Evolutionary conservation across 1,140 invertebrate species (phyloP).

Genomic region (Pemphigus obesinymphae): DNA sequence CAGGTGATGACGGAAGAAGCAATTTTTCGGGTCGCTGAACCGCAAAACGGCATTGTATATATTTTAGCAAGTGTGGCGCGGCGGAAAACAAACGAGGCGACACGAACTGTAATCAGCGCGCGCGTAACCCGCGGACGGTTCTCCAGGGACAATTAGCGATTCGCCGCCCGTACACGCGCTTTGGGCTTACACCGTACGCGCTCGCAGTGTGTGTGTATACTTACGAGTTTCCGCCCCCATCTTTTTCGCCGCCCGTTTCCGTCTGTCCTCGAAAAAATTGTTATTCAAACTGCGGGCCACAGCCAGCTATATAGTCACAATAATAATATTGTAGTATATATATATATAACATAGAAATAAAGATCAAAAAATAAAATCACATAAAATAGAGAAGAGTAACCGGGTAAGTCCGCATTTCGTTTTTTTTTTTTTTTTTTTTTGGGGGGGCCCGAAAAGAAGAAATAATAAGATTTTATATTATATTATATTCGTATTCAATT

Average conservation of each 20-base stretch:
- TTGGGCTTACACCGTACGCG: neutral
- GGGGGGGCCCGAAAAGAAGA: too few relatives aligned
- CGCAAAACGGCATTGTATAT: conserved; percentile 34
- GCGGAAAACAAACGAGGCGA: conserved; percentile 19
- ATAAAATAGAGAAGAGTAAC: too few relatives aligned
- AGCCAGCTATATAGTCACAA: neutral
- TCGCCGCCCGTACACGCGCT: neutral
- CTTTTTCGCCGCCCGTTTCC: neutral
- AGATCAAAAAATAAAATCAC: too few relatives aligned
- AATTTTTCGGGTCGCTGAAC: conserved; percentile 41
- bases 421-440: too few relatives aligned
- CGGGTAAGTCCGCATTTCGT: too few relatives aligned
- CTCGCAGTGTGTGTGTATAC: neutral
- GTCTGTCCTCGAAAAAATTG: neutral
- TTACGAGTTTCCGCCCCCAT: neutral
- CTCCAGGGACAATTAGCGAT: conserved; percentile 32
- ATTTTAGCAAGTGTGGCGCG: conserved; percentile 15
- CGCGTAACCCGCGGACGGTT: neutral
- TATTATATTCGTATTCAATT: too few relatives aligned
- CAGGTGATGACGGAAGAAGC: conserved; percentile 28
- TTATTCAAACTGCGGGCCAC: conserved; percentile 12
- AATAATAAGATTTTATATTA: too few relatives aligned
- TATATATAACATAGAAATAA: neutral
- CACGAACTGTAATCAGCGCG: conserved; percentile 27
- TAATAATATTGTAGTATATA: neutral